A percentile compares a stretch with the other conserved stretches of the same genome.
Evolutionary conservation across 2,113 vertebrate species (phyloP).

Genomic region (Alces alces): DNA sequence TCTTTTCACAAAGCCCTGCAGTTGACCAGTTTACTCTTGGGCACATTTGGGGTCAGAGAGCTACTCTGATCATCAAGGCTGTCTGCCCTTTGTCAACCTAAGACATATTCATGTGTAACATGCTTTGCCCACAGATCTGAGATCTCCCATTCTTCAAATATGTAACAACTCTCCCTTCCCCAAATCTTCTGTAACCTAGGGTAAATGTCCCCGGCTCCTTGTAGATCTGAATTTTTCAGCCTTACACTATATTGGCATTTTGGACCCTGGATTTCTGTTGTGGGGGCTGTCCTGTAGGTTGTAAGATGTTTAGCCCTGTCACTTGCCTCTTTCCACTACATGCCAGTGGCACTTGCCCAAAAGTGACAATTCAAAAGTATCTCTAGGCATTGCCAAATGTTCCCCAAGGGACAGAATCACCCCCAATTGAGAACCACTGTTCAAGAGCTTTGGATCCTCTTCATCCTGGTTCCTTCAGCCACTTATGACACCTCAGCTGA

Average conservation of each 20-base stretch:
- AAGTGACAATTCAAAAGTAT: not conserved
- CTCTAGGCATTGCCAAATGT: not conserved
- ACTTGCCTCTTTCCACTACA: not conserved
- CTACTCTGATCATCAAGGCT: not conserved
- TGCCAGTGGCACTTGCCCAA: not conserved
- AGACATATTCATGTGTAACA: not conserved
- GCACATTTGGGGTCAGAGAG: not conserved
- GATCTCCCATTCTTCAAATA: not conserved
- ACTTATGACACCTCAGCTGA: not conserved
- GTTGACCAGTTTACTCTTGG: not conserved
- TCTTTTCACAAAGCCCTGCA: not conserved
- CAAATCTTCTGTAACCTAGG: not conserved
- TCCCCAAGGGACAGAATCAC: not conserved
- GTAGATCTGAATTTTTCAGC: not conserved
- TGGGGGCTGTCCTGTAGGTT: not conserved
- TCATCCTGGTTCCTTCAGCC: not conserved
- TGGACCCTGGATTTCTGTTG: not conserved
- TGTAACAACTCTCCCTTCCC: not conserved
- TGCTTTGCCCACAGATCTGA: not conserved
- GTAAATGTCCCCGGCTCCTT: not conserved
- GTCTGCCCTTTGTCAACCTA: not conserved
- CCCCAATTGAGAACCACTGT: not conserved
- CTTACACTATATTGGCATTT: accelerated
- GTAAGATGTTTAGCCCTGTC: not conserved
- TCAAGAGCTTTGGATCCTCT: not conserved